Evolutionary conservation across 2,797 vertebrate genomes (phyloP), one percentile per base, ranked within the genome.

Genomic region (Paratrypauchen microcephalus): DNA sequence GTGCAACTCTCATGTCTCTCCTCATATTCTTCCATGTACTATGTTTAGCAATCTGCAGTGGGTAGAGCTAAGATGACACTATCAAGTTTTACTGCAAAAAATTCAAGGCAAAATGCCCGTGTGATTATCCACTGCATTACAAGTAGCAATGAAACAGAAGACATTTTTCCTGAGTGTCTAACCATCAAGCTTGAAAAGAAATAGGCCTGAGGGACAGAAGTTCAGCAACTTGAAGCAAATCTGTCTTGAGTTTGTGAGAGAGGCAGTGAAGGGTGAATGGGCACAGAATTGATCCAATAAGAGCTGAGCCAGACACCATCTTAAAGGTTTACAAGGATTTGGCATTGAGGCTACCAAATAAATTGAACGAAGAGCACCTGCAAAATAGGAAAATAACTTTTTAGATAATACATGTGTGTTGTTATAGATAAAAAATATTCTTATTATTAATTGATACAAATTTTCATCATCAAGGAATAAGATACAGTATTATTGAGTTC

Each of bases 1-100:
- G 68, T 61, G 75, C 71, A 59, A 71, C 76, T 63, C 45, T 77
- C 45, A 9, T 41, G 36, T 70, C 47, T 59, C 66, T 72, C 9
- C 50, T 56, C 69, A 60, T 61, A 65, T 71, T 74, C 45, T 69
- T 57, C 45, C 56, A 30, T 39, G 5, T n/a, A 57, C 52, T 69
- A 55, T 57, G 61, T 5, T 66, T 47, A 58, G 18, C 6, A 75
- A 39, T n/a, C 6, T 28, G 54, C 71, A 58, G 36, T 66, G 21
- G 13, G 18, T 12, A 57, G 52, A 64, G 30, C 24, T 57, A 0
- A 65, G 54, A 41, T 63, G 28, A n/a, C 18, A 4, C 18, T 21
- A 36, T 58, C 8, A 56, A 52, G 50, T 26, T n/a, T 56, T 36
- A 64, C 69, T 54, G 26, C 60, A 26, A 24, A 23, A 9, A 41